Conservation (phyloP, 2,888 invertebrate species). For the Volucella zonaria region DNA sequence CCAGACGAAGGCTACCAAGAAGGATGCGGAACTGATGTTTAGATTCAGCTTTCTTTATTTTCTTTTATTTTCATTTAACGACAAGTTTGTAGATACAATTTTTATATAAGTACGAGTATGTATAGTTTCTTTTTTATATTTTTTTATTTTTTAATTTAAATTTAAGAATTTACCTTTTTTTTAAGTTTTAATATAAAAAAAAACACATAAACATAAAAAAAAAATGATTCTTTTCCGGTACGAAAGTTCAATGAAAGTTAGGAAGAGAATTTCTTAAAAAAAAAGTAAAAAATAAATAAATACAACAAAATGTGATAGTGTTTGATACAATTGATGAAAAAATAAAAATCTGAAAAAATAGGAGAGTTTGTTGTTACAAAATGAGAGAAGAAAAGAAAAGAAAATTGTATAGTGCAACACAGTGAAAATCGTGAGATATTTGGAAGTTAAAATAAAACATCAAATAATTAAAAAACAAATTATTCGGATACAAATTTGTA, state of each 20-base stretch:
- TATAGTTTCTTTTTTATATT: neutral
- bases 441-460: constrained; percentile 1
- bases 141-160: constrained; percentile 23
- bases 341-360: constrained; percentile 24
- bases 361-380: constrained; percentile 43
- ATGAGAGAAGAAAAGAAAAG: neutral
- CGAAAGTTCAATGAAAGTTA: constrained; percentile 38
- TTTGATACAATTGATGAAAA: constrained; percentile 76
- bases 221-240: constrained; percentile 53
- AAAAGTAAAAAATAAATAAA: constrained; percentile 62
- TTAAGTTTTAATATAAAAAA: constrained; percentile 18
- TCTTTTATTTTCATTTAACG: constrained; percentile 17
- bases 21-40: constrained; percentile 96
- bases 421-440: constrained; percentile 29
- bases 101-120: neutral
- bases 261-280: constrained; percentile 54
- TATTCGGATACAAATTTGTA: too few species aligned
- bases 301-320: constrained; percentile 80
- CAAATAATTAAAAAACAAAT: too few species aligned
- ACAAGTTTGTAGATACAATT: constrained; percentile 67
- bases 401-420: constrained; percentile 35
- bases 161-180: constrained; percentile 23
- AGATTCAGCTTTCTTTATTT: constrained; percentile 78
- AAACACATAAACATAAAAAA: constrained; percentile 16
- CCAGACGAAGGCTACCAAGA: constrained; percentile 96